These are phyloP conservation scores for Caprella mutica DNA, from an alignment of 2,888 invertebrate genomes.

Conservation along the genomic window DNA sequence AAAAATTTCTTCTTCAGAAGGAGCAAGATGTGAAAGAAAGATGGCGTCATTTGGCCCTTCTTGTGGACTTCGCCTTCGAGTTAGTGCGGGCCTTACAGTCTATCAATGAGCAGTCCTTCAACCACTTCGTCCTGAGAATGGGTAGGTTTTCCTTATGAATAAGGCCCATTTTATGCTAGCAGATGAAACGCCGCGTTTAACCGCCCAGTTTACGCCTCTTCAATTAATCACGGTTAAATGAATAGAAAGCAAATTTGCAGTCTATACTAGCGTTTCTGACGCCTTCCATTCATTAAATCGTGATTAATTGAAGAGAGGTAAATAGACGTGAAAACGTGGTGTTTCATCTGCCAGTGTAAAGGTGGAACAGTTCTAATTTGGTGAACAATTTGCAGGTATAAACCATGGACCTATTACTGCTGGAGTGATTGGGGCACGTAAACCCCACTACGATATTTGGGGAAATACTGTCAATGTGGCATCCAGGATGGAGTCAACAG, in stretches of 20 bases:
- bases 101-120: conserved; percentile 89
- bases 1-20: conserved; percentile 41
- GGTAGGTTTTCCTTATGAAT: conserved; percentile 42
- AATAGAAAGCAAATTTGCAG: no score
- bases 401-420: conserved; percentile 93
- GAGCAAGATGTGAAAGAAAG: conserved; percentile 59
- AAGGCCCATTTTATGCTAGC: no score
- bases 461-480: conserved; percentile 96
- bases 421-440: conserved; percentile 86
- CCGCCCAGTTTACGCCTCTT: no score
- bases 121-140: conserved; percentile 85
- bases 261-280: no score
- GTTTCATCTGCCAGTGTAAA: no score
- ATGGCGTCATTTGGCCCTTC: conserved; percentile 70
- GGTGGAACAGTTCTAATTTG: no score
- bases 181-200: no score
- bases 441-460: conserved; percentile 95
- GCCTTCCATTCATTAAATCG: no score
- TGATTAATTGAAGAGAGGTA: no score
- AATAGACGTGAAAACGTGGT: no score
- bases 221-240: no score
- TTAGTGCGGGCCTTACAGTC: conserved; percentile 77
- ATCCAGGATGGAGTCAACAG: conserved; percentile 94
- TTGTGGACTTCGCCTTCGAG: conserved; percentile 83
- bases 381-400: conserved; percentile 54